Conservation (phyloP, 2,888 invertebrate species). For the Temnothorax unifasciatus region DNA sequence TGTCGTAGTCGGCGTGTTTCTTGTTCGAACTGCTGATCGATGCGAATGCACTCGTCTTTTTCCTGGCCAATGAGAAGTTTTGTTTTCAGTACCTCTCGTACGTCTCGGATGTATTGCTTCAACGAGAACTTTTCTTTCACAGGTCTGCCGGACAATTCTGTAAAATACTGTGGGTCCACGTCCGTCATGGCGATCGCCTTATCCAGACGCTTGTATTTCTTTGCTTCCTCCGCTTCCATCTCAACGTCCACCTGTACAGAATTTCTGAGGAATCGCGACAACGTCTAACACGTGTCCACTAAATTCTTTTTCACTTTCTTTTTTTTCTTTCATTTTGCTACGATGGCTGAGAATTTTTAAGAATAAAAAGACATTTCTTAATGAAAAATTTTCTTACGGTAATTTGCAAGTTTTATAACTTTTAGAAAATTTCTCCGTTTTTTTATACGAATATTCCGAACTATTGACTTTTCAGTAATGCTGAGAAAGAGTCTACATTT, state of each 20-base stretch:
- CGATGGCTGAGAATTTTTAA: no score
- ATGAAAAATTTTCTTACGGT: no score
- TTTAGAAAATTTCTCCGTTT: no score
- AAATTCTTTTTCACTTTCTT: neutral
- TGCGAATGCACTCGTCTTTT: slow-evolving; percentile 87
- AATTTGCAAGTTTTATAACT: no score
- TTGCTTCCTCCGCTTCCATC: slow-evolving; percentile 71
- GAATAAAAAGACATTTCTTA: no score
- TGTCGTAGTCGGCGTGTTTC: slow-evolving; percentile 87
- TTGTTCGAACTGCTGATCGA: slow-evolving; percentile 87
- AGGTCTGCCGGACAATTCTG: slow-evolving; percentile 89
- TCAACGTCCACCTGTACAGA: slow-evolving; percentile 74
- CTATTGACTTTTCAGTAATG: neutral
- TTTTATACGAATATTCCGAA: no score
- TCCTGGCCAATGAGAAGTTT: slow-evolving; percentile 87
- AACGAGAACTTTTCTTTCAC: slow-evolving; percentile 88
- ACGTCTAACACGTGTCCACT: neutral
- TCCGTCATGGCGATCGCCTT: slow-evolving; percentile 89
- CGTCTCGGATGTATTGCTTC: slow-evolving; percentile 88
- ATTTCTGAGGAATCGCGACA: neutral
- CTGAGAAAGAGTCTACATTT: neutral
- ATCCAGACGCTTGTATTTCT: slow-evolving; percentile 86
- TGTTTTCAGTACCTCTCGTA: slow-evolving; percentile 87
- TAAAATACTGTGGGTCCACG: slow-evolving; percentile 90
- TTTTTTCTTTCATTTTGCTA: no score